Conservation (phyloP, 2,797 vertebrate genomes). For the Arnoldichthys spilopterus region DNA sequence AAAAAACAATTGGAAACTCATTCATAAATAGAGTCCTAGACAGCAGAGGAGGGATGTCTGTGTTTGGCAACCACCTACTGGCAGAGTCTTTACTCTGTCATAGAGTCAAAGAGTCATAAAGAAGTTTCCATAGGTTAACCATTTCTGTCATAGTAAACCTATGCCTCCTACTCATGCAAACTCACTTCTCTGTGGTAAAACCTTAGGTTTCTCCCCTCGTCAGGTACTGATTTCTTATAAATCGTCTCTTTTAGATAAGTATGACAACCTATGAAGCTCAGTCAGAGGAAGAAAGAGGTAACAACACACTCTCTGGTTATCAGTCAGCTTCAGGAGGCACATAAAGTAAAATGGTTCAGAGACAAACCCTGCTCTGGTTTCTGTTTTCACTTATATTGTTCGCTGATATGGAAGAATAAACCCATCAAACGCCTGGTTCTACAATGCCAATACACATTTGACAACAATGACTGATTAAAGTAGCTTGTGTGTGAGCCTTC, state of each 20-base stretch:
- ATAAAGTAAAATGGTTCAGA: conserved; percentile 52
- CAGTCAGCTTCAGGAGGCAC: conserved; percentile 57
- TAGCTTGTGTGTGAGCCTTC: conserved; percentile 12
- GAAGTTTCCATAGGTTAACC: conserved; percentile 61
- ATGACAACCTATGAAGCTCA: conserved; percentile 64
- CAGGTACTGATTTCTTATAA: conserved; percentile 81
- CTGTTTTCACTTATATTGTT: conserved; percentile 77
- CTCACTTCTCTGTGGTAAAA: conserved; percentile 70
- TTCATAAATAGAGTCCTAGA: conserved; percentile 47
- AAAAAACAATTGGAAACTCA: conserved; percentile 15
- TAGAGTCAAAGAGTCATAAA: conserved; percentile 48
- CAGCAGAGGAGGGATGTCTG: conserved; percentile 48
- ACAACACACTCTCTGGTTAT: conserved; percentile 56
- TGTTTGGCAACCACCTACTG: conserved; percentile 57
- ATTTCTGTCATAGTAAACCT: conserved; percentile 59
- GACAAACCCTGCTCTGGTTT: conserved; percentile 62
- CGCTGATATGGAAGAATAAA: conserved; percentile 64
- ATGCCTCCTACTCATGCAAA: conserved; percentile 70
- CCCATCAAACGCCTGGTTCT: conserved; percentile 54
- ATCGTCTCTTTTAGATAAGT: conserved; percentile 71
- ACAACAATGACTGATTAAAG: conserved; percentile 65
- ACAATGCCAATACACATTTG: conserved; percentile 54
- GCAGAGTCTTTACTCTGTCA: conserved; percentile 15
- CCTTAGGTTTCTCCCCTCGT: conserved; percentile 71
- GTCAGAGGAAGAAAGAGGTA: conserved; percentile 62